Evolutionary conservation across 2,113 vertebrate genomes (phyloP).

Genomic region (Bettongia penicillata): DNA sequence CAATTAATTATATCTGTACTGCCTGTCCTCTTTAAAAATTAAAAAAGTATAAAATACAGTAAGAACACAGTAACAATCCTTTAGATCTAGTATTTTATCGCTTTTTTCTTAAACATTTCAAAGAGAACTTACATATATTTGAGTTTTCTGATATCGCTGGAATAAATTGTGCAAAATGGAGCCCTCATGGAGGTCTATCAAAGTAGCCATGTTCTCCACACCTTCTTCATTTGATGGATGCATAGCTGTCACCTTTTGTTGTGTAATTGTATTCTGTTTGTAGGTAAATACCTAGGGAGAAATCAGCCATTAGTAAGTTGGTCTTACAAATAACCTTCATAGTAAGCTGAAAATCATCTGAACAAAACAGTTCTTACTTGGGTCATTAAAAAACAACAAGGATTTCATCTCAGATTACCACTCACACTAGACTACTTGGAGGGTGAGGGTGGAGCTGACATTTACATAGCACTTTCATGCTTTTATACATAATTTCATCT

Average conservation of each 20-base stretch:
- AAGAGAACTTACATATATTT: conserved; percentile 93
- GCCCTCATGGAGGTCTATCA: conserved; percentile 95
- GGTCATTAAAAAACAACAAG: neutral
- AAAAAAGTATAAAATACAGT: neutral
- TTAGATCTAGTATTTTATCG: neutral
- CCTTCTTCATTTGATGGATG: conserved; percentile 86
- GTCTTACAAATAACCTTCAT: neutral
- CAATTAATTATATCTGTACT: neutral
- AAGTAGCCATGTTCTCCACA: conserved; percentile 94
- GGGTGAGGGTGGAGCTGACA: no score
- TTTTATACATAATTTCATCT: neutral
- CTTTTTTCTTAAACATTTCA: neutral
- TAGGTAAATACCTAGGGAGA: conserved; percentile 94
- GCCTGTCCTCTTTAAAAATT: neutral
- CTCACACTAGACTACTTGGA: neutral
- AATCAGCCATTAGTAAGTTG: neutral
- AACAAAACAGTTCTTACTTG: neutral
- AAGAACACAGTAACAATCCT: neutral
- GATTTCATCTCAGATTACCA: neutral
- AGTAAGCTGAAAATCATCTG: neutral
- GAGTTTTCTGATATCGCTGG: conserved; percentile 91
- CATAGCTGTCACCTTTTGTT: conserved; percentile 94
- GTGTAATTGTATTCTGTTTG: conserved; percentile 93
- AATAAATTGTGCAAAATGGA: conserved; percentile 97
- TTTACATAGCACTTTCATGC: neutral